These are phyloP conservation scores for Paramormyrops hopkinsi DNA, from an alignment of 2,797 vertebrate genomes.

Conservation along the genomic window DNA sequence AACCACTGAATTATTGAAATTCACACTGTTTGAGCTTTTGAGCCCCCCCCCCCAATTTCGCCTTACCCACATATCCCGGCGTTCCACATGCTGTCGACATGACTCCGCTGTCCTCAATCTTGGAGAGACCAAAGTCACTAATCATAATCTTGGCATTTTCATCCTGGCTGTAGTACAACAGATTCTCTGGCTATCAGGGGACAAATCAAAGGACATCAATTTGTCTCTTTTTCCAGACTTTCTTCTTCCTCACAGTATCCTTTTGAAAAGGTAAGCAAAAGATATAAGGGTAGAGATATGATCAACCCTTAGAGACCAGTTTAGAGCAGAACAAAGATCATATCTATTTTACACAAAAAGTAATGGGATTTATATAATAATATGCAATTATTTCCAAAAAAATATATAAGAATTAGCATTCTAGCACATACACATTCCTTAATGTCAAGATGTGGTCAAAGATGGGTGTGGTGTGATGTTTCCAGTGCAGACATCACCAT, in stretches of 20 bases:
- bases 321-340: background rate
- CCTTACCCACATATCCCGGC: constrained; percentile 85
- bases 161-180: constrained; percentile 80
- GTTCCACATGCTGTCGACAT: constrained; percentile 56
- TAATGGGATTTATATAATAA: no score
- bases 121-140: constrained; percentile 90
- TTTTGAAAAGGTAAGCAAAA: background rate
- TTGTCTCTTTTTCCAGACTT: background rate
- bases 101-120: constrained; percentile 78
- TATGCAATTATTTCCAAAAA: background rate
- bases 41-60: background rate
- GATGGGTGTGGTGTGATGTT: background rate
- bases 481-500: background rate
- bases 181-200: constrained; percentile 78
- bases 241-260: background rate
- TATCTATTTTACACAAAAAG: background rate
- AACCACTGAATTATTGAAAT: background rate
- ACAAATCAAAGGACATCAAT: background rate
- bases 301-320: background rate
- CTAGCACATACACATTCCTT: background rate
- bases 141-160: constrained; percentile 94
- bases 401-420: background rate
- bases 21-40: background rate
- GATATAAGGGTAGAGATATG: background rate
- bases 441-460: background rate